Evolutionary conservation across 2,888 invertebrate species (phyloP).

Genomic region (Deilephila porcellus): DNA sequence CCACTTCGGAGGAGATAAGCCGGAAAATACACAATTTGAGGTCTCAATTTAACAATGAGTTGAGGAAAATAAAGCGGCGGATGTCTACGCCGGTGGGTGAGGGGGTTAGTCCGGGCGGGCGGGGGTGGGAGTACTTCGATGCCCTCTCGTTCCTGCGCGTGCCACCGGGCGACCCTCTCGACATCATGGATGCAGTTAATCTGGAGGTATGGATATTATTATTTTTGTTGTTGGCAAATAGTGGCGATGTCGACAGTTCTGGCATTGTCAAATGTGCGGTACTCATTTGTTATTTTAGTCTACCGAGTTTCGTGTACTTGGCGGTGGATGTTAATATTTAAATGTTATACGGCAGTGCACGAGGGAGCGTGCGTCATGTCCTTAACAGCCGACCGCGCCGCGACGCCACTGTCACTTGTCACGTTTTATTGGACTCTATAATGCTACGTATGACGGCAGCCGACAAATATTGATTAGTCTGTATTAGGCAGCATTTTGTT

Average conservation of each 20-base stretch:
- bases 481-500: not conserved
- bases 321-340: no score
- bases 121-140: slow-evolving; percentile 79
- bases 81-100: slow-evolving; percentile 47
- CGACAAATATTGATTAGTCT: not conserved
- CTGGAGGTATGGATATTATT: slow-evolving; percentile 59
- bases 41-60: slow-evolving; percentile 74
- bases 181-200: slow-evolving; percentile 67
- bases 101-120: slow-evolving; percentile 48
- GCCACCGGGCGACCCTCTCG: slow-evolving; percentile 59
- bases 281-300: no score
- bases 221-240: no score
- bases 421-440: not conserved
- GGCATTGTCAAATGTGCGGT: no score
- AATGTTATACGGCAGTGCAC: no score
- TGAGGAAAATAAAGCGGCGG: slow-evolving; percentile 72
- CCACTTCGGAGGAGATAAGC: slow-evolving; percentile 71
- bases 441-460: not conserved
- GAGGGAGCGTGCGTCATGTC: not conserved
- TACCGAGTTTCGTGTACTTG: no score
- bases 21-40: slow-evolving; percentile 76
- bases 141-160: slow-evolving; percentile 67
- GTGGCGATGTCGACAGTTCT: no score
- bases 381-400: not conserved
- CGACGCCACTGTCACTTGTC: not conserved